Conservation (phyloP, 2,797 vertebrate species). For the Enteromius treurensis region DNA sequence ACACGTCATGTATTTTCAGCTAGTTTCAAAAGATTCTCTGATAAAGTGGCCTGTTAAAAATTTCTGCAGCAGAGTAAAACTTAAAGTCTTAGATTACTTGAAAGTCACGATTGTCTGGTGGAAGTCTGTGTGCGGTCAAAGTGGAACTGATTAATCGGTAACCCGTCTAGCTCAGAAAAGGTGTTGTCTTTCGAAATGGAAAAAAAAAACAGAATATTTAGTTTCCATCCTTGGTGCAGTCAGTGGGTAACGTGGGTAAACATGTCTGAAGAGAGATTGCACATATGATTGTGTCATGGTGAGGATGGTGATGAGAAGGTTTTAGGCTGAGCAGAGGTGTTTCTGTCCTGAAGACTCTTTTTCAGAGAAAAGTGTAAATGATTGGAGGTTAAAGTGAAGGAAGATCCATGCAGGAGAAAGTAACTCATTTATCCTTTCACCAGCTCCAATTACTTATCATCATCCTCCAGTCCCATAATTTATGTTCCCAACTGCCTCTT, state of each 20-base stretch:
- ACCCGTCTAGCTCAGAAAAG: conserved; percentile 40
- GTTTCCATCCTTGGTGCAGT: conserved; percentile 40
- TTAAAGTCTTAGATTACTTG: conserved; percentile 37
- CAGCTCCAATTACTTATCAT: not conserved
- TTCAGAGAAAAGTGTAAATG: not conserved
- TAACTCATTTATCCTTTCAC: not conserved
- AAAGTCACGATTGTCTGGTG: conserved; percentile 41
- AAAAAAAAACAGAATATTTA: conserved; percentile 45
- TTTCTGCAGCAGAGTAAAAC: conserved; percentile 16
- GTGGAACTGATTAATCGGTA: conserved; percentile 55
- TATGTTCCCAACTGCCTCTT: not conserved
- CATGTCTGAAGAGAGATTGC: not conserved
- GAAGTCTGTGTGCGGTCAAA: conserved; percentile 42
- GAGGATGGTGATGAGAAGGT: not conserved
- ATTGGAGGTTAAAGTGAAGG: not conserved
- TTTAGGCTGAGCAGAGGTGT: not conserved
- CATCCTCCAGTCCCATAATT: not conserved
- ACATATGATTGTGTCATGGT: not conserved
- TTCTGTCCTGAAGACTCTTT: not conserved
- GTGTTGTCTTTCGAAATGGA: conserved; percentile 55
- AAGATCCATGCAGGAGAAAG: not conserved
- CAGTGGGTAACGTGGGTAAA: conserved; percentile 5
- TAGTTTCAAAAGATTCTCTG: not conserved
- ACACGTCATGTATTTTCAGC: not conserved
- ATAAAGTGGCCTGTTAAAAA: conserved; percentile 20